Evolutionary conservation across 2,888 invertebrate species (phyloP).

Genomic region (Galerucella pusilla): DNA sequence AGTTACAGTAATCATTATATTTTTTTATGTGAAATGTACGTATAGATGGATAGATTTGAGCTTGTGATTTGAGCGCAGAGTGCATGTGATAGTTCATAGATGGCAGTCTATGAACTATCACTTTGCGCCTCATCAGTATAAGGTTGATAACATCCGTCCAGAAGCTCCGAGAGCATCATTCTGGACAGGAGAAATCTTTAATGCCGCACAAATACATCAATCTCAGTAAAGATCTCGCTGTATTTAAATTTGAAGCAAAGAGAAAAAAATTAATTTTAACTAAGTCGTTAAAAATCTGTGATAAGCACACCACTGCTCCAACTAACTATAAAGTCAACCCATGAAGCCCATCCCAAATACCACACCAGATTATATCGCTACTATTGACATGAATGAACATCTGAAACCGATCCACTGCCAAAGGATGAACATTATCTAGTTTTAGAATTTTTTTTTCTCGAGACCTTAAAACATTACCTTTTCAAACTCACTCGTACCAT

Average conservation of each 20-base stretch:
- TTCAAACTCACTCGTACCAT: constrained; percentile 31
- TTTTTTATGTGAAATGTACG: no score
- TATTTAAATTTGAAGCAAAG: background rate
- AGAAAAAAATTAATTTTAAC: background rate
- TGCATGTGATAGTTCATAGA: no score
- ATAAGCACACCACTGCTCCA: constrained; percentile 15
- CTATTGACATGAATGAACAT: constrained; percentile 55
- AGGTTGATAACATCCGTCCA: no score
- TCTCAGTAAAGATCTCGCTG: no score
- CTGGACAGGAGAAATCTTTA: no score
- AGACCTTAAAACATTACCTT: constrained; percentile 29
- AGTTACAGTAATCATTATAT: no score
- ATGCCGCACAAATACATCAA: no score
- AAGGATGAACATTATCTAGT: constrained; percentile 48
- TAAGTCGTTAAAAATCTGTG: background rate
- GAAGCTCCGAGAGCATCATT: no score
- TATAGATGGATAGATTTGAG: no score
- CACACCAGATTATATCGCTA: constrained; percentile 51
- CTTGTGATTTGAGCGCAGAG: no score
- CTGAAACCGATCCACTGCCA: constrained; percentile 51
- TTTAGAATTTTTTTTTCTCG: constrained; percentile 41
- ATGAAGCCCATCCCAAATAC: constrained; percentile 53
- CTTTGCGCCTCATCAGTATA: no score
- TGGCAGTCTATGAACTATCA: no score
- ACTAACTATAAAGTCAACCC: constrained; percentile 18